Conservation (phyloP, 2,113 vertebrate genomes). For the Syrmaticus mikado region DNA sequence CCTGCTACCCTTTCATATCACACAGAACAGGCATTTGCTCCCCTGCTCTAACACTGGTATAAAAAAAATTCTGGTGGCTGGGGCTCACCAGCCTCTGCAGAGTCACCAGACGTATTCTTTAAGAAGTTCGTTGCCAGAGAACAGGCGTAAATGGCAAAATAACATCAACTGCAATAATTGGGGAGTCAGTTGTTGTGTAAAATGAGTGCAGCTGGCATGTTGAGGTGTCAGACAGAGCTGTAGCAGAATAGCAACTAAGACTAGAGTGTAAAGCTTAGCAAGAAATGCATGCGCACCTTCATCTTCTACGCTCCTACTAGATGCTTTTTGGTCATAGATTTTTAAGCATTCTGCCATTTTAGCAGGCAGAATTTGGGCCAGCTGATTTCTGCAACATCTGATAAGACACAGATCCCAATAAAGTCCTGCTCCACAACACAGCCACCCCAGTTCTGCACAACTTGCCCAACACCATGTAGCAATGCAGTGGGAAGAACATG, state of each 20-base stretch:
- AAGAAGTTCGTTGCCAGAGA: not conserved
- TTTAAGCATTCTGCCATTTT: not conserved
- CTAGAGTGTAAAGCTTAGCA: not conserved
- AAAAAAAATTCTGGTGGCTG: not conserved
- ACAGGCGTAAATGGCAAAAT: not conserved
- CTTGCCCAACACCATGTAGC: not conserved
- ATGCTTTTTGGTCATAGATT: not conserved
- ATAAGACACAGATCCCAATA: rapidly evolving
- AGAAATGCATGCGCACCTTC: not conserved
- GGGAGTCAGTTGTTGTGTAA: not conserved
- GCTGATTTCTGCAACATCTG: not conserved
- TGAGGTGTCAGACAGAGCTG: slow-evolving; percentile 43
- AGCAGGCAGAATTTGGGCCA: not conserved
- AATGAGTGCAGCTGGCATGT: slow-evolving; percentile 10
- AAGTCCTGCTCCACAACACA: not conserved
- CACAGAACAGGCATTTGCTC: not conserved
- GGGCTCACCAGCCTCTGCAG: rapidly evolving
- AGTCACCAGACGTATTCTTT: not conserved
- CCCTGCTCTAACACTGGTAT: not conserved
- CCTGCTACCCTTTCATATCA: not conserved
- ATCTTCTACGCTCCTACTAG: not conserved
- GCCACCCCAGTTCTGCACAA: not conserved
- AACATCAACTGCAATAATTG: not conserved
- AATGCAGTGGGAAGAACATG: rapidly evolving
- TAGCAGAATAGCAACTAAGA: slow-evolving; percentile 19